Evolutionary conservation across 1,140 invertebrate genomes (phyloP), one percentile per base, ranked within the genome.

Genomic region (Trachymyrmex septentrionalis): DNA sequence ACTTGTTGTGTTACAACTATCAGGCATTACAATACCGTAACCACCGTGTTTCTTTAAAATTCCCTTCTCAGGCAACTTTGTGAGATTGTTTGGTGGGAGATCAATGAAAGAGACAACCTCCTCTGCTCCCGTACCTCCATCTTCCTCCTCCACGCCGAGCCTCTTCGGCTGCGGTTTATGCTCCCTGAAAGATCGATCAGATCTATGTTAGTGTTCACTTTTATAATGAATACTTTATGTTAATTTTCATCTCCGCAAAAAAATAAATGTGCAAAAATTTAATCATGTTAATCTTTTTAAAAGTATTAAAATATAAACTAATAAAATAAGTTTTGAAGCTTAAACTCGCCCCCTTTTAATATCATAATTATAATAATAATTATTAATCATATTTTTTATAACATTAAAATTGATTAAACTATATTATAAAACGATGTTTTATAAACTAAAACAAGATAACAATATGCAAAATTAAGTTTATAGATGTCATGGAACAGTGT

Each of bases 1-100:
- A 97, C 38, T 71, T 57, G 48, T 66, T 78, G 7, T 59, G 95
- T 92, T 96, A 96, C 87, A 96, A 96, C 89, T 96, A 95, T 92
- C 96, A 86, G 94, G 95, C 92, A 96, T 96, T 92, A 97, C 96
- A 92, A 97, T 96, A 91, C 97, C 97, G 92, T 98, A 98, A 88
- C 96, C 96, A 92, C 92, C 95, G 93, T 97, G 97, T 94, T 98
- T 98, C 96, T 98, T 98, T 95, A 99, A 97, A 93, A 99, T 97
- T 90, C 98, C 98, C 90, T 97, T 97, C 94, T 98, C 98, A 92
- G 98, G 97, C 88, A 97, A 95, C 93, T 98, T 97, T 87, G 96
- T 95, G 92, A 97, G 96, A 93, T 97, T 97, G 95, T 97, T 97
- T 55, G 97, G 96, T 89, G 96, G 96, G 67, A 98, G 96, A 94